Evolutionary conservation across 2,888 invertebrate species (phyloP), one percentile per base, ranked within the genome.

Genomic region (Drosophila monieri): DNA sequence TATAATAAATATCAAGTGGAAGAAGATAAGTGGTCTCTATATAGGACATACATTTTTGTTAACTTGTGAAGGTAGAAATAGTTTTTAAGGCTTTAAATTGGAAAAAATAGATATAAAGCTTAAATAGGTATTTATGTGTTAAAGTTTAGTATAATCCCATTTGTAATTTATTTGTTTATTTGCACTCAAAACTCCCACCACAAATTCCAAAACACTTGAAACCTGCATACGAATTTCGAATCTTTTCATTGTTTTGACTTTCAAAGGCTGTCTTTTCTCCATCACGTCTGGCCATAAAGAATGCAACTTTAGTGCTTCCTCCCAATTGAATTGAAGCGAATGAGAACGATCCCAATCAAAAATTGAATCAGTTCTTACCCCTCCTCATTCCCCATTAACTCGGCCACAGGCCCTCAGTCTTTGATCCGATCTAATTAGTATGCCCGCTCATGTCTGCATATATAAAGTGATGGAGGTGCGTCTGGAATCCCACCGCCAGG

Each of bases 381-480:
- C 70, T 53, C 62, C 70, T 4, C 70, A 35, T 14, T 14, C 37
- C 27, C 27, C 27, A 27, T 27, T 27, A 27, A 27, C 27, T 27
- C 9, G 37, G 37, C n/a, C 15, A 9, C 14, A 15, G 39, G 14
- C 18, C 15, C 65, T 23, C 10, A 9, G 60, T 32, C 41, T 30
- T 14, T 27, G 60, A 69, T 67, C 72, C 52, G 39, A 64, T 76
- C 85, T 87, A 81, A 81, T 81, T 87, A 85, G 87, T 87, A 81
- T 81, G 87, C 81, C 81, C 81, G 85, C 76, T 87, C 81, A 81
- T 80, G 87, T 78, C 87, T 87, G 87, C 87, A 81, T 81, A 76
- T 85, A 65, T 62, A 53, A 53, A 14, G n/a, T 27, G 77, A 75
- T 78, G 66, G 77, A 76, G 86, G 62, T 67, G 69, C 71, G 81